Conservation (phyloP, 2,113 vertebrate genomes). For the Callionymus lyra region DNA sequence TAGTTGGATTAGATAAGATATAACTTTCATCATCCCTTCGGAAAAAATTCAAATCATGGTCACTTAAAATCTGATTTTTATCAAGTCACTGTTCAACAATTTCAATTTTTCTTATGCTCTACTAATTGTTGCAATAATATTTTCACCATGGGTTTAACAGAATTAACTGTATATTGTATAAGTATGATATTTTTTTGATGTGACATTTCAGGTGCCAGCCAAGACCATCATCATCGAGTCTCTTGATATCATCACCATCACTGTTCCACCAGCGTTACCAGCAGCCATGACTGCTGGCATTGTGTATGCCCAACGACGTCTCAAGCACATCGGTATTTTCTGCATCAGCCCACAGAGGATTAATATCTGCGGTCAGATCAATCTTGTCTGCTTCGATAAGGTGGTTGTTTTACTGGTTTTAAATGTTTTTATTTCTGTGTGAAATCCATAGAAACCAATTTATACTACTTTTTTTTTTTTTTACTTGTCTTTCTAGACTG, state of each 20-base stretch:
- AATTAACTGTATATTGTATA: too few species aligned
- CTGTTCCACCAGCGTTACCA: conserved; percentile 91
- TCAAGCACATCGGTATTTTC: conserved; percentile 87
- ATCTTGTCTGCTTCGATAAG: conserved; percentile 97
- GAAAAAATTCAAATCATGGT: too few species aligned
- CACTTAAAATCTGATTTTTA: too few species aligned
- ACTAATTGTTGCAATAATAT: too few species aligned
- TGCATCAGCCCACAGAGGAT: conserved; percentile 97
- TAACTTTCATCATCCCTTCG: too few species aligned
- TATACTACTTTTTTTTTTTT: background rate
- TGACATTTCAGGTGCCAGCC: conserved; percentile 68
- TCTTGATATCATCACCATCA: conserved; percentile 96
- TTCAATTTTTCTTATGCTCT: too few species aligned
- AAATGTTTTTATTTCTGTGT: too few species aligned
- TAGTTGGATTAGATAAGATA: too few species aligned
- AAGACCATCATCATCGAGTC: conserved; percentile 86
- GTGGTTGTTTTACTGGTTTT: conserved; percentile 46
- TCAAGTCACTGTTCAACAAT: too few species aligned
- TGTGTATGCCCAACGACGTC: conserved; percentile 87
- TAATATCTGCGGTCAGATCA: conserved; percentile 95
- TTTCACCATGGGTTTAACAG: too few species aligned
- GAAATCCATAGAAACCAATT: background rate
- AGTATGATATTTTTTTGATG: too few species aligned
- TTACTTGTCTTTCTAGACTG: conserved; percentile 68
- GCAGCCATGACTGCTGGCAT: conserved; percentile 96